Conservation (phyloP, 2,888 invertebrate genomes). For the Capitulum mitella region DNA sequence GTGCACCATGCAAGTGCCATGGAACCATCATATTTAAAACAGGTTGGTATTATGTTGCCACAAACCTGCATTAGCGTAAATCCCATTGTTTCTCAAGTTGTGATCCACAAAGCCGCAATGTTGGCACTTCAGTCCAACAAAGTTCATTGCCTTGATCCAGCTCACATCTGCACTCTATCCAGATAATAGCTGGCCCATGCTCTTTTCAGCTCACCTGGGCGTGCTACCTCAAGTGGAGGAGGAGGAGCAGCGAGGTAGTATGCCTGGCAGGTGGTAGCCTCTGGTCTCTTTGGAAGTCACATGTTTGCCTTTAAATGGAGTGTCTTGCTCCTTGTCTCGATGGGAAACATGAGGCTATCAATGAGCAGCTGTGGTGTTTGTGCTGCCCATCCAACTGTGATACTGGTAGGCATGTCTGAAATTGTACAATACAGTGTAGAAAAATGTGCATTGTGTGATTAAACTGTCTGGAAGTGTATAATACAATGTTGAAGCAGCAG, state of each 20-base stretch:
- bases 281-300: not conserved
- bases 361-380: not conserved
- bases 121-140: not conserved
- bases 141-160: not conserved
- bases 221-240: not conserved
- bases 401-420: not conserved
- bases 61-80: not conserved
- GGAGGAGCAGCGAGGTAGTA: not conserved
- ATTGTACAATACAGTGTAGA: not conserved
- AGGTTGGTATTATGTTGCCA: not conserved
- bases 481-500: too few species aligned
- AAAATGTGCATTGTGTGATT: too few species aligned
- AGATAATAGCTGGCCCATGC: not conserved
- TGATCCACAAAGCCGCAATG: not conserved
- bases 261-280: not conserved
- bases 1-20: not conserved
- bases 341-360: not conserved
- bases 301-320: not conserved
- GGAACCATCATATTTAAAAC: constrained; percentile 14
- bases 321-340: not conserved
- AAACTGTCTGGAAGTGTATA: too few species aligned
- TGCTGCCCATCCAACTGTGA: not conserved
- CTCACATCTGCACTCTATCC: not conserved
- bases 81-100: not conserved
- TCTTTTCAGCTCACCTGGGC: not conserved